Base-by-base conservation (phyloP, 2,797 vertebrate genomes). In the Melanotaenia boesemani region DNA sequence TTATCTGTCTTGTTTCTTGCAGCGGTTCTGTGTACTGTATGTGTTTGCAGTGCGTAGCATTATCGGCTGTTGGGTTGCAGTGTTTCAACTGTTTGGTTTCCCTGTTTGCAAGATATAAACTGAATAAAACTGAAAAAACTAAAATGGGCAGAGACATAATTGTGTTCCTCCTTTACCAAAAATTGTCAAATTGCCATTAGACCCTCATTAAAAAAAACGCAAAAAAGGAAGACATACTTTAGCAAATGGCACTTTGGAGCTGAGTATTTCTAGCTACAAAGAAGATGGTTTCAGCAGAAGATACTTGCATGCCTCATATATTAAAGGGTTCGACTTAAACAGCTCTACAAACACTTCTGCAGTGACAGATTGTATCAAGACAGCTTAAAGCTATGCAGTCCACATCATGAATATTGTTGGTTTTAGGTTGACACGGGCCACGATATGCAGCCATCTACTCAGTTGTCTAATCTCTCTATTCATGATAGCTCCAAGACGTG, bases 361-460 rank as follows among this genome's bases (percentile, higher is more conserved):
- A 61, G 54, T 66, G 59, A 82, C 60, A 63, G 72, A 12, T 58
- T 36, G 26, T 64, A n/a, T 59, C 52, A 52, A 74, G 37, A 63
- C 57, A 54, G 74, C 69, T 78, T 26, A 80, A 67, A 79, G 62
- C 34, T 74, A 18, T 70, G 22, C 44, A 75, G 28, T 79, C 80
- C 8, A 66, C 77, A 80, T 50, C 60, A 79, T 77, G 60, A 54
- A 24, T 54, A 24, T 12, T 58, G 11, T 58, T 56, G 52, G 54
- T 74, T 34, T 58, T 39, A 15, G 15, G 2, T 66, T 39, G 77
- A 39, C 79, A 75, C 63, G 72, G 54, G 41, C 72, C 74, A 30
- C 67, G 28, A 15, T 69, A 74, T 62, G 67, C 1, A 13, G 24
- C 37, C n/a, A 34, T 58, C 11, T 48, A 61, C 22, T 56, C 61